Evolutionary conservation across 2,888 invertebrate species (phyloP).

Genomic region (Serripes groenlandicus): DNA sequence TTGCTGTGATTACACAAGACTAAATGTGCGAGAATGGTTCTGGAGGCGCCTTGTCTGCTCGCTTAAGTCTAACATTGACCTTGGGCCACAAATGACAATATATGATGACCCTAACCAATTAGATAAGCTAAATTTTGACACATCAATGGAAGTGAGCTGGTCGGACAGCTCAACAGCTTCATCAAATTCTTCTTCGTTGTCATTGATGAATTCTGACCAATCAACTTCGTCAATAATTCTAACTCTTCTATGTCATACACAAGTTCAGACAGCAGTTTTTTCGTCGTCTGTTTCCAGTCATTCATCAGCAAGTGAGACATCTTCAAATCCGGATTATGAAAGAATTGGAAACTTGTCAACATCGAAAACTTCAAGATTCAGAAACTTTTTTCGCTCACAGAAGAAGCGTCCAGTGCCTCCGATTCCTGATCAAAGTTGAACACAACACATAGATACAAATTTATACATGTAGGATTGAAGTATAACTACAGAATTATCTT

Average conservation of each 20-base stretch:
- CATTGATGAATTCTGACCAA: constrained; percentile 9
- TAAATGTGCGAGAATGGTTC: constrained; percentile 87
- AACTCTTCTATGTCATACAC: background rate
- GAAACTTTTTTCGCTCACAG: constrained; percentile 18
- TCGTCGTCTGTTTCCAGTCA: background rate
- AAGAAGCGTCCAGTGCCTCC: constrained; percentile 42
- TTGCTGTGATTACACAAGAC: constrained; percentile 79
- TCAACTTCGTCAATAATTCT: background rate
- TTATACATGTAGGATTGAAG: too few species aligned
- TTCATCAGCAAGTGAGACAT: background rate
- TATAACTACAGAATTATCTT: too few species aligned
- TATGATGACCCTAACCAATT: constrained; percentile 20
- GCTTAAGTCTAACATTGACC: constrained; percentile 91
- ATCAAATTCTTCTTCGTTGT: background rate
- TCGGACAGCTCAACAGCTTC: constrained; percentile 27
- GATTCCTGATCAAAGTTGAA: constrained; percentile 23
- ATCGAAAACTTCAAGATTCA: background rate
- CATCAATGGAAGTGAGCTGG: constrained; percentile 33
- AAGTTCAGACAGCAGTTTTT: background rate
- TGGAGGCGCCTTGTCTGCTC: constrained; percentile 94
- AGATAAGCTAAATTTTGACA: constrained; percentile 36
- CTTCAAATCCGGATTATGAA: constrained; percentile 13
- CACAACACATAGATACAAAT: too few species aligned
- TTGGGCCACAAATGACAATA: background rate
- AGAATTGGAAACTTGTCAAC: constrained; percentile 15